Percentiles rank a stretch among this genome's conserved stretches.
Evolutionary conservation across 1,140 invertebrate species (phyloP).

Genomic region (Drosophila arawakana): DNA sequence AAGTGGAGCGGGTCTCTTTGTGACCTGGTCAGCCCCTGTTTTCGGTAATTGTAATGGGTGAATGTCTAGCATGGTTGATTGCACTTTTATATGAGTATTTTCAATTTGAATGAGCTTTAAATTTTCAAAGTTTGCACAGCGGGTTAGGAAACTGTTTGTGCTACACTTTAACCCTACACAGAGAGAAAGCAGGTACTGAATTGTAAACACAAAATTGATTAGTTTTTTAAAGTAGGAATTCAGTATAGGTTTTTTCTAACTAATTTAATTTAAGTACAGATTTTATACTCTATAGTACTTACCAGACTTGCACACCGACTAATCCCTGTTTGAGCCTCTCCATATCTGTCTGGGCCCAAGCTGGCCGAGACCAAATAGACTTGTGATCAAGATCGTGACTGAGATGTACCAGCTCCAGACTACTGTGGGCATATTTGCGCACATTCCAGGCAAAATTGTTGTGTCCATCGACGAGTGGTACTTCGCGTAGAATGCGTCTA

Average conservation of each 20-base stretch:
- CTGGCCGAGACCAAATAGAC: constrained; percentile 91
- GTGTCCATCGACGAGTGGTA: constrained; percentile 90
- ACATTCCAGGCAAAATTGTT: constrained; percentile 96
- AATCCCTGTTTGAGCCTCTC: constrained; percentile 91
- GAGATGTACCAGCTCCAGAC: constrained; percentile 91
- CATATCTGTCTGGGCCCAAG: constrained; percentile 95
- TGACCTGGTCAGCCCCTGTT: constrained; percentile 11
- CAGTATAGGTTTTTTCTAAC: too few species aligned
- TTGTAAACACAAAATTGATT: too few species aligned
- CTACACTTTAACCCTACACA: not conserved
- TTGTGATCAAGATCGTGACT: constrained; percentile 89
- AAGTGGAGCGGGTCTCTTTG: constrained; percentile 1
- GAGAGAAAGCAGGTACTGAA: too few species aligned
- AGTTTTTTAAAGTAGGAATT: too few species aligned
- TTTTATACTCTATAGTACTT: not conserved
- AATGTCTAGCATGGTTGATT: constrained; percentile 28
- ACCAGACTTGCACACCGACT: constrained; percentile 92
- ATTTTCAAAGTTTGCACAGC: not conserved
- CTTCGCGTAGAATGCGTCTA: constrained; percentile 86
- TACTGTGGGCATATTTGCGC: constrained; percentile 92
- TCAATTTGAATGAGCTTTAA: constrained; percentile 30
- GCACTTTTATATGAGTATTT: constrained; percentile 11
- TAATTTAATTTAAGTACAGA: too few species aligned
- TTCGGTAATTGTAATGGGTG: constrained; percentile 40
- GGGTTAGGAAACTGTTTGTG: not conserved